Evolutionary conservation across 2,797 vertebrate species (phyloP).

Genomic region (Dermochelys coriacea): DNA sequence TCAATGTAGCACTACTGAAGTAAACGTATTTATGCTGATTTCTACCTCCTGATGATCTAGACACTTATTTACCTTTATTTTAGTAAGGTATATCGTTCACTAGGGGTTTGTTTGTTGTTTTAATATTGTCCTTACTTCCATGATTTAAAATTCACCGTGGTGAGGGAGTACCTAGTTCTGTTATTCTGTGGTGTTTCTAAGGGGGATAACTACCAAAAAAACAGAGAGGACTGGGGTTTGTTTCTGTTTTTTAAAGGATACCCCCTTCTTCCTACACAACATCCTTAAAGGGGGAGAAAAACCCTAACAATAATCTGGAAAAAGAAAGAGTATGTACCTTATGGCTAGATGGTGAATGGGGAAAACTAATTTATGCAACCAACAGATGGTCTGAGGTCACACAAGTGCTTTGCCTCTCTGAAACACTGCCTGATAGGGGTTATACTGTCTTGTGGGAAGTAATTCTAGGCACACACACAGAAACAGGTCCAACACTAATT

Average conservation of each 20-base stretch:
- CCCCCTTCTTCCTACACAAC: not conserved
- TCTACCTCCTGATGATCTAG: not conserved
- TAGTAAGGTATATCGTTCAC: not conserved
- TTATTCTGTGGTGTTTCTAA: not conserved
- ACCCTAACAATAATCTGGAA: fast-evolving
- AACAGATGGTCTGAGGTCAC: constrained; percentile 80
- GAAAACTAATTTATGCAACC: constrained; percentile 67
- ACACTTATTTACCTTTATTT: not conserved
- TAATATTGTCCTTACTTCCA: not conserved
- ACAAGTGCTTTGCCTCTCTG: constrained; percentile 62
- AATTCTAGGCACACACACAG: constrained; percentile 60
- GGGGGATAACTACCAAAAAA: not conserved
- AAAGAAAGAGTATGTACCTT: not conserved
- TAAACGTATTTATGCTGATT: not conserved
- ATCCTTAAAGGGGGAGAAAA: not conserved
- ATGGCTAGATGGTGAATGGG: constrained; percentile 36
- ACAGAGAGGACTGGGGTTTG: not conserved
- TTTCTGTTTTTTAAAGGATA: not conserved
- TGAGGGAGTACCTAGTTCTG: not conserved
- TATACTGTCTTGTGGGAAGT: constrained; percentile 47
- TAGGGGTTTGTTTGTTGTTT: not conserved
- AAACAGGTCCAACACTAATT: constrained; percentile 18
- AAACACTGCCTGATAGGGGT: constrained; percentile 50
- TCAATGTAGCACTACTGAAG: not conserved
- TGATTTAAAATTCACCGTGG: not conserved